Conservation (phyloP, 2,797 vertebrate genomes). For the Mormyrops boulengeri region DNA sequence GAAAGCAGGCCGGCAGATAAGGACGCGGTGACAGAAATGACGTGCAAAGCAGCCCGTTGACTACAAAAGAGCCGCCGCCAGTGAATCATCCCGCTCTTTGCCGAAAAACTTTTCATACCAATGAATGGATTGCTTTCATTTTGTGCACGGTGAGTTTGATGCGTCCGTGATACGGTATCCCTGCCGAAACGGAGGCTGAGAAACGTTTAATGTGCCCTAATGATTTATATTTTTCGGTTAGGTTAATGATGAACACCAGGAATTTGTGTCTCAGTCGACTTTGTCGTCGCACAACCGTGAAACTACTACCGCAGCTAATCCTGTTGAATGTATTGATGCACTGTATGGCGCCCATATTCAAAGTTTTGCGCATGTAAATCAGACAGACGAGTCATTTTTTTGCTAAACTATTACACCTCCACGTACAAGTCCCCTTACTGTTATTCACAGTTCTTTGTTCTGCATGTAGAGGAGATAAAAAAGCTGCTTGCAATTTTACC, state of each 20-base stretch:
- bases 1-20: not conserved
- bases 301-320: not conserved
- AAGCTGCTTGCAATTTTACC: not conserved
- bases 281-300: not conserved
- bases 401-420: not conserved
- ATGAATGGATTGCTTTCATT: not conserved
- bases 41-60: not conserved
- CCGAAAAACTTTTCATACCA: not conserved
- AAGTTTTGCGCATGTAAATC: not conserved
- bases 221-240: not conserved
- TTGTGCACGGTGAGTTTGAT: not conserved
- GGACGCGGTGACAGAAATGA: not conserved
- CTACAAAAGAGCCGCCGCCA: not conserved
- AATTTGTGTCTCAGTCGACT: not conserved
- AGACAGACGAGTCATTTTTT: conserved; percentile 5
- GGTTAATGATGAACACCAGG: not conserved
- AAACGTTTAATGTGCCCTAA: not conserved
- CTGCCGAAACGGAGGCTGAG: not conserved
- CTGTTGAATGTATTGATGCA: not conserved
- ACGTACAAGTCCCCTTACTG: not conserved
- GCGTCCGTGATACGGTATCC: not conserved
- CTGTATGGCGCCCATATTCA: not conserved
- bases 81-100: not conserved
- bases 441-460: not conserved
- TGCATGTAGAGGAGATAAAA: not conserved